Base-by-base conservation (phyloP, 1,140 invertebrate genomes). In the Ectropis grisescens region DNA sequence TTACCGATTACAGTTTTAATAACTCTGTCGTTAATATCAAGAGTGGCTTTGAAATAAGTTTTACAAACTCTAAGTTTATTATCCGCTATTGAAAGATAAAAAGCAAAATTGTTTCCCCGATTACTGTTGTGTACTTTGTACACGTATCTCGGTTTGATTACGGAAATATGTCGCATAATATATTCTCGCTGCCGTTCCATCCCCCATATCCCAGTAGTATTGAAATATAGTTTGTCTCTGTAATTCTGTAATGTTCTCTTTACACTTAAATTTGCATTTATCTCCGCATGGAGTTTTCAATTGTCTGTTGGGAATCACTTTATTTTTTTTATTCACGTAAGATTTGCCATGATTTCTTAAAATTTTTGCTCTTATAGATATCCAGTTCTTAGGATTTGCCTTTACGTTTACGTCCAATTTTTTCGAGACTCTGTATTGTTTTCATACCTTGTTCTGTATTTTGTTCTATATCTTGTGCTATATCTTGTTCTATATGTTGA, bases 291-390 rank as follows among this genome's bases (percentile, higher is more conserved):
- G n/a, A n/a, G n/a, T 41, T 27, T 10, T 10, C 30, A 22, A 41
- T 34, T 4, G 34, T 41, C n/a, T 33, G 11, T 13, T 6, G 13
- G 34, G 31, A 41, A 24, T 34, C 35, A n/a, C n/a, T n/a, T n/a
- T n/a, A n/a, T n/a, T n/a, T n/a, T n/a, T n/a, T n/a, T n/a, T n/a
- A n/a, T n/a, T n/a, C n/a, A n/a, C n/a, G n/a, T n/a, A n/a, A n/a
- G n/a, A n/a, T n/a, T n/a, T n/a, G n/a, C n/a, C n/a, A n/a, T n/a
- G n/a, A n/a, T n/a, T n/a, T n/a, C n/a, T n/a, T n/a, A n/a, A n/a
- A n/a, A n/a, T n/a, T n/a, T n/a, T n/a, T n/a, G n/a, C n/a, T n/a
- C n/a, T n/a, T n/a, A n/a, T n/a, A n/a, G n/a, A n/a, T n/a, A n/a
- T n/a, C n/a, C n/a, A n/a, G n/a, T n/a, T n/a, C n/a, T n/a, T n/a